A percentile compares a stretch with the other conserved stretches of the same genome.
Conservation (phyloP, 2,888 invertebrate genomes). For the Mesorhabditis spiculigera region DNA sequence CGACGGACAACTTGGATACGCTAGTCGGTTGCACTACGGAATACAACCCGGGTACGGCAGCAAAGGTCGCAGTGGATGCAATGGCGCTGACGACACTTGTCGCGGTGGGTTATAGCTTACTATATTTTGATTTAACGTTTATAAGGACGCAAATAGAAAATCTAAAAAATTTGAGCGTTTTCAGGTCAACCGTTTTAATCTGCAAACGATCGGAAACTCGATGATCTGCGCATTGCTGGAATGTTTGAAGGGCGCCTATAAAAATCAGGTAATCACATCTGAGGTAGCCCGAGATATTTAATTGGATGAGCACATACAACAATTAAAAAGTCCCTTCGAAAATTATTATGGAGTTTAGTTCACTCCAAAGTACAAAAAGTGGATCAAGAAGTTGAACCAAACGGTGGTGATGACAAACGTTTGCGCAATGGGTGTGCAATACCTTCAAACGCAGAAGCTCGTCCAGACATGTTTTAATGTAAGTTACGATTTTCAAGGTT, state of each 20-base stretch:
- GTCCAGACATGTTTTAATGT: slow-evolving; percentile 2
- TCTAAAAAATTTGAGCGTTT: background rate
- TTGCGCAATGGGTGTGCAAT: background rate
- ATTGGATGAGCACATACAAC: background rate
- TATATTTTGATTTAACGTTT: background rate
- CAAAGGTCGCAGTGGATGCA: background rate
- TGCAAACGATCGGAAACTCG: background rate
- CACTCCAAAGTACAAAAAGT: background rate
- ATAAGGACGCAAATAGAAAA: too few species aligned
- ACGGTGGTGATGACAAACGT: background rate
- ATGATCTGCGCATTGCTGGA: background rate
- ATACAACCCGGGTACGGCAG: background rate
- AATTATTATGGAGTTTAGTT: background rate
- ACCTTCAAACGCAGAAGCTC: background rate
- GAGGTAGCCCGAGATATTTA: too few species aligned
- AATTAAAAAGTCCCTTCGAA: background rate
- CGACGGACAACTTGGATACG: background rate
- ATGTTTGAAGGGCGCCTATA: background rate
- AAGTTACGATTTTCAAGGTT: background rate
- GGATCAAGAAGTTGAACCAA: background rate
- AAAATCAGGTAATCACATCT: background rate
- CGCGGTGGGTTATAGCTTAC: background rate
- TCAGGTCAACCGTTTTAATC: slow-evolving; percentile 4
- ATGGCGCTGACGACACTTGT: background rate
- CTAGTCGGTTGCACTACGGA: background rate